Evolutionary conservation across 1,140 invertebrate species (phyloP).

Genomic region (Procambarus virginalis): DNA sequence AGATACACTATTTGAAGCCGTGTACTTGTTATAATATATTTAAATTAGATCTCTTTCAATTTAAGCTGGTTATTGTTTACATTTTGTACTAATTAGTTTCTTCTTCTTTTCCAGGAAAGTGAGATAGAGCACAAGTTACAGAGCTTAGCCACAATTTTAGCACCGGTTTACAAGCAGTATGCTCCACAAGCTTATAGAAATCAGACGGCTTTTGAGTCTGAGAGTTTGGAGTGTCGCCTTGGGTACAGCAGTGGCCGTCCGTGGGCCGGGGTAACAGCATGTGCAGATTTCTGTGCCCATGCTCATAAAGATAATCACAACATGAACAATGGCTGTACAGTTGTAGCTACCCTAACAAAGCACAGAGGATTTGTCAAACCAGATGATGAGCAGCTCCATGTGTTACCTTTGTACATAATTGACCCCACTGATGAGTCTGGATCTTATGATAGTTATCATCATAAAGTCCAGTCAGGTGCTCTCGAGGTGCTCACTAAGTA

Average conservation of each 20-base stretch:
- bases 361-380: slow-evolving; percentile 81
- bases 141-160: slow-evolving; percentile 87
- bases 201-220: slow-evolving; percentile 91
- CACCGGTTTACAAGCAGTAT: slow-evolving; percentile 88
- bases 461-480: slow-evolving; percentile 87
- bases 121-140: slow-evolving; percentile 93
- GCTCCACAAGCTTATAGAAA: slow-evolving; percentile 93
- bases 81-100: too few species aligned
- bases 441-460: slow-evolving; percentile 88
- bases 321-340: slow-evolving; percentile 97
- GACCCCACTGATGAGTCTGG: slow-evolving; percentile 93
- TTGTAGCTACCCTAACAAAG: slow-evolving; percentile 91
- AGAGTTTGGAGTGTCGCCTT: slow-evolving; percentile 91
- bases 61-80: too few species aligned
- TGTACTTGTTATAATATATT: too few species aligned
- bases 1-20: too few species aligned
- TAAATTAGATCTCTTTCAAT: too few species aligned
- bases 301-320: slow-evolving; percentile 96
- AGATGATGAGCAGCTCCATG: slow-evolving; percentile 92
- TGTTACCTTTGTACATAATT: slow-evolving; percentile 92
- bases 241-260: slow-evolving; percentile 89
- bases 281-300: slow-evolving; percentile 97
- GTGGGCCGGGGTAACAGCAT: slow-evolving; percentile 97
- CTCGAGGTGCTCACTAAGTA: slow-evolving; percentile 92
- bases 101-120: slow-evolving; percentile 79